Base-by-base conservation (phyloP, 2,113 vertebrate species). In the Zosterops lateralis region DNA sequence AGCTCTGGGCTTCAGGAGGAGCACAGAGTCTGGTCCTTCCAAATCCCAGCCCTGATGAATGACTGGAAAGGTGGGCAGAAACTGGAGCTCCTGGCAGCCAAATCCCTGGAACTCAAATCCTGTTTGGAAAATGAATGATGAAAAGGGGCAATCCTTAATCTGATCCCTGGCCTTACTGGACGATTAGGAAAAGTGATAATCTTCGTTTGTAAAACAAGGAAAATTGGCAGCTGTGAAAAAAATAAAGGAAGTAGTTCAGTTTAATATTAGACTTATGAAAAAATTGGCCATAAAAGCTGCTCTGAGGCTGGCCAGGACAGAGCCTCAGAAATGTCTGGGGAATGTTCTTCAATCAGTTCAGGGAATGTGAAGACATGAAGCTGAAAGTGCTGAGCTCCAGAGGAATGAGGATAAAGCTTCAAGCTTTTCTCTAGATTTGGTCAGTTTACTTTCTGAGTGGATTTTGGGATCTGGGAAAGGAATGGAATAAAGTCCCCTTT, bases 171-270 rank as follows among this genome's bases (percentile, higher is more conserved):
- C 91, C 76, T 89, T 38, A 16, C 70, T 84, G 61, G 34, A 19
- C 84, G 87, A 94, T 95, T 96, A 94, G 92, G 81, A 72, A 72
- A 93, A 96, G 92, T 72, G 84, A 95, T 87, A 96, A 96, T 94
- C 95, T 95, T 92, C 85, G 4, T 96, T 95, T 96, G 92, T 90
- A 44, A 81, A 93, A 93, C 50, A 66, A 92, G 91, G 81, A 62
- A 92, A 96, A 91, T 87, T 92, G 94, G 94, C 94, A 94, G 86
- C 95, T 92, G 70, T 67, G 77, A 86, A 82, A 95, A 96, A 95
- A 96, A 89, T 68, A 76, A 85, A 92, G 96, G 92, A 96, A 96
- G 71, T 75, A 8, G 17, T 93, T 93, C 62, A 82, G 87, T 91
- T 96, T 65, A 87, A 93, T 94, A 84, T 94, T 96, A 68, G 74